Evolutionary conservation across 1,140 invertebrate genomes (phyloP).

Genomic region (Gonioctena quinquepunctata): DNA sequence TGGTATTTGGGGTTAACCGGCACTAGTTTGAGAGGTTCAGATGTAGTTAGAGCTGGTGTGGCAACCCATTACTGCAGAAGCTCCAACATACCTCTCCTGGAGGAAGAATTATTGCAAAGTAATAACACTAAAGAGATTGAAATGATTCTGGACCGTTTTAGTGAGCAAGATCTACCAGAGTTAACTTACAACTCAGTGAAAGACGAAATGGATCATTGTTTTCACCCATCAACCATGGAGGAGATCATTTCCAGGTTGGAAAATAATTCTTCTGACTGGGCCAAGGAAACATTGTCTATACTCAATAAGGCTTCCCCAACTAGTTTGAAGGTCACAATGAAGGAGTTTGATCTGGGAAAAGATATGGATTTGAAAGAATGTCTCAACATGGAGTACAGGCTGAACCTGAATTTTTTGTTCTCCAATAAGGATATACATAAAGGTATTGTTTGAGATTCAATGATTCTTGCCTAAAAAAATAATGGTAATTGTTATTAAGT

Average conservation of each 20-base stretch:
- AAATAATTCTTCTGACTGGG: constrained; percentile 79
- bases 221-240: constrained; percentile 76
- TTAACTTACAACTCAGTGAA: constrained; percentile 78
- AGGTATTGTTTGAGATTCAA: too few species aligned
- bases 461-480: too few species aligned
- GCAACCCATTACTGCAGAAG: constrained; percentile 89
- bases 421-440: too few species aligned
- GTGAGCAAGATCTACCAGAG: constrained; percentile 56
- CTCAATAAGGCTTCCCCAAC: constrained; percentile 90
- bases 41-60: constrained; percentile 87
- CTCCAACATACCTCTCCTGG: constrained; percentile 68
- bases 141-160: constrained; percentile 63
- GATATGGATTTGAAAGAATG: constrained; percentile 79
- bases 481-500: too few species aligned
- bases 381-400: constrained; percentile 88
- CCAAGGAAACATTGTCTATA: constrained; percentile 67
- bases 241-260: constrained; percentile 78
- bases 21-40: constrained; percentile 78
- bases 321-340: constrained; percentile 86
- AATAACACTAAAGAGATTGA: constrained; percentile 65
- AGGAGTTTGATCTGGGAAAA: constrained; percentile 74
- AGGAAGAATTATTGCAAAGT: constrained; percentile 67
- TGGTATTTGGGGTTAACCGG: constrained; percentile 93
- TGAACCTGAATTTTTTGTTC: constrained; percentile 75
- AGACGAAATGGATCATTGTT: constrained; percentile 81